Conservation (phyloP, 2,888 invertebrate species). For the Drosophila infuscata region DNA sequence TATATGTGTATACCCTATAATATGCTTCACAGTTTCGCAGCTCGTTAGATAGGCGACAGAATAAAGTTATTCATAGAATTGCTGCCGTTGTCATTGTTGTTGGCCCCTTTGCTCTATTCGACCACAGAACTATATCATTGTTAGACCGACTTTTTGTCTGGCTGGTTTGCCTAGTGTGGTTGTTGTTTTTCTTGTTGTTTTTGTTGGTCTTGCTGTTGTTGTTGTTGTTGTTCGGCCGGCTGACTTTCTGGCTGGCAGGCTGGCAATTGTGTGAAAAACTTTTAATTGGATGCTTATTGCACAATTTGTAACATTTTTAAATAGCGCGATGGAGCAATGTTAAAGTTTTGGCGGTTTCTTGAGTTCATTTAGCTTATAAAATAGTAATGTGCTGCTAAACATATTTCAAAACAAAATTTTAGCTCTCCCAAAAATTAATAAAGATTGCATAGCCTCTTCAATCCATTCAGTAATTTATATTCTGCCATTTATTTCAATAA, state of each 20-base stretch:
- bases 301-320: constrained; percentile 64
- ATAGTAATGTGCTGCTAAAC: constrained; percentile 5
- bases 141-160: constrained; percentile 52
- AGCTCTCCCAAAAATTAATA: background rate
- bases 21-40: constrained; percentile 68
- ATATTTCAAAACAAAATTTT: background rate
- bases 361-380: constrained; percentile 27
- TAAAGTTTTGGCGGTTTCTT: constrained; percentile 26
- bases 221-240: constrained; percentile 9
- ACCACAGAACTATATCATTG: constrained; percentile 53
- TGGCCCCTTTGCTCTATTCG: constrained; percentile 17
- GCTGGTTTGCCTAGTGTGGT: background rate
- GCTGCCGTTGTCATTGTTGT: constrained; percentile 21
- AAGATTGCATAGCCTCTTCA: background rate
- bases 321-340: constrained; percentile 5
- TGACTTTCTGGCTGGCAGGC: constrained; percentile 17
- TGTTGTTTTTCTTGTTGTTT: constrained; percentile 5
- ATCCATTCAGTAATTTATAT: background rate
- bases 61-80: constrained; percentile 57
- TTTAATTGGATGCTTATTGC: constrained; percentile 78
- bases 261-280: constrained; percentile 67
- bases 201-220: background rate
- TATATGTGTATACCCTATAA: constrained; percentile 6
- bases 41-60: constrained; percentile 79
- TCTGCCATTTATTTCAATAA: background rate